phyloP scores from a whole-genome alignment of 2,113 vertebrate genomes.

The Sarotherodon lohbergeri region DNA sequence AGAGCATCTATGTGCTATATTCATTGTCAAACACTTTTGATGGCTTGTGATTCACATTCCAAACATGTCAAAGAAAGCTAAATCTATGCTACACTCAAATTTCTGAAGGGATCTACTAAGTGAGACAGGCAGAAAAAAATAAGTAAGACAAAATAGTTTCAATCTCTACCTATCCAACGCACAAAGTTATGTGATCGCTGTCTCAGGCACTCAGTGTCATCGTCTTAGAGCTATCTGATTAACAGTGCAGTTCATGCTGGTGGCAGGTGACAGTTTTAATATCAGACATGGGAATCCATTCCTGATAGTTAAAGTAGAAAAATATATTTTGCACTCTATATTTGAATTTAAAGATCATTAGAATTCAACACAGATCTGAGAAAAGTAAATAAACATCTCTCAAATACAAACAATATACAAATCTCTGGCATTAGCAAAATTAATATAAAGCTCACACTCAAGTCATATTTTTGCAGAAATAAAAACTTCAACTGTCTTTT shows the following conservation, averaged over 20 bases:
- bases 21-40: not conserved
- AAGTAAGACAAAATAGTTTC: not conserved
- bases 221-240: not conserved
- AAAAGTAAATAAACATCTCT: not conserved
- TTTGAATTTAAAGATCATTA: not conserved
- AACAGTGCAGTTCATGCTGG: not conserved
- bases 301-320: not conserved
- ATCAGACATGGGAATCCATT: not conserved
- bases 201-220: not conserved
- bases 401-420: not conserved
- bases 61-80: not conserved
- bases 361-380: not conserved
- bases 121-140: not conserved
- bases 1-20: not conserved
- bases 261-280: not conserved
- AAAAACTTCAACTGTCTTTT: not conserved
- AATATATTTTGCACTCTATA: not conserved
- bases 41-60: not conserved
- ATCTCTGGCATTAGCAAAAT: not conserved
- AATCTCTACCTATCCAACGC: not conserved
- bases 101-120: not conserved
- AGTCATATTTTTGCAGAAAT: not conserved
- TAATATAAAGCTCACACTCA: not conserved
- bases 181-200: not conserved
- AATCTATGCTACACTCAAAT: not conserved